phyloP scores from a whole-genome alignment of 30 jellyfish, hydroid and myxozoan genomes.

The Mastigias papua region DNA sequence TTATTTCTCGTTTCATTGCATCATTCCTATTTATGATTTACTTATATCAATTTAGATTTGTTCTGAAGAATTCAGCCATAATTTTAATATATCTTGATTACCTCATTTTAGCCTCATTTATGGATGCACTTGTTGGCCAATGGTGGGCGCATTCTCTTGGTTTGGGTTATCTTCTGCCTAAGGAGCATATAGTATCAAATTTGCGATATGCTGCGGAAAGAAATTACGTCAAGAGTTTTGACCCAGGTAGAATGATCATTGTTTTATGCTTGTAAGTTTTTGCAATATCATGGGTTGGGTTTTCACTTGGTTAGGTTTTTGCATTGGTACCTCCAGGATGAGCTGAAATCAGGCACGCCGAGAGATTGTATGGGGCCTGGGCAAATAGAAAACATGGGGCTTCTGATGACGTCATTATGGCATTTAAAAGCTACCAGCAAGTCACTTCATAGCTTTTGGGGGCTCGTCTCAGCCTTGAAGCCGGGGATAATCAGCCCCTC shows the following conservation, averaged over 20 bases:
- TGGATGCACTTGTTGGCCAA: slow-evolving; percentile 96
- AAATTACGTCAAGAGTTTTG: slow-evolving; percentile 86
- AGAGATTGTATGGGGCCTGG: too few species aligned
- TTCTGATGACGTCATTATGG: too few species aligned
- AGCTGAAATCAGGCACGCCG: too few species aligned
- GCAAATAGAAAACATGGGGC: too few species aligned
- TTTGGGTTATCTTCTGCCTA: slow-evolving; percentile 92
- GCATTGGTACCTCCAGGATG: too few species aligned
- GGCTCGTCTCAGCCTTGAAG: too few species aligned
- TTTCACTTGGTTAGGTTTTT: neutral
- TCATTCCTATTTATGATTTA: neutral
- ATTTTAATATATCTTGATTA: too few species aligned
- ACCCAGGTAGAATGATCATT: slow-evolving; percentile 75
- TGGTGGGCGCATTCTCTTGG: slow-evolving; percentile 99
- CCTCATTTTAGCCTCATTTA: slow-evolving; percentile 80
- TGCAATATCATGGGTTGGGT: neutral
- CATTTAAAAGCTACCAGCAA: too few species aligned
- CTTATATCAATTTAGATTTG: neutral
- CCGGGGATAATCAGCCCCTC: too few species aligned
- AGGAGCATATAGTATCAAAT: slow-evolving; percentile 87
- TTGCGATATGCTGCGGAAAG: slow-evolving; percentile 71
- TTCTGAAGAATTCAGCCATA: too few species aligned
- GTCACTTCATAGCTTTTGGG: too few species aligned
- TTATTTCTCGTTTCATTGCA: neutral
- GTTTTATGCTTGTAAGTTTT: too few species aligned